Evolutionary conservation across 2,797 vertebrate species (phyloP), one percentile per base, ranked within the genome.

Genomic region (Oophaga sylvatica): DNA sequence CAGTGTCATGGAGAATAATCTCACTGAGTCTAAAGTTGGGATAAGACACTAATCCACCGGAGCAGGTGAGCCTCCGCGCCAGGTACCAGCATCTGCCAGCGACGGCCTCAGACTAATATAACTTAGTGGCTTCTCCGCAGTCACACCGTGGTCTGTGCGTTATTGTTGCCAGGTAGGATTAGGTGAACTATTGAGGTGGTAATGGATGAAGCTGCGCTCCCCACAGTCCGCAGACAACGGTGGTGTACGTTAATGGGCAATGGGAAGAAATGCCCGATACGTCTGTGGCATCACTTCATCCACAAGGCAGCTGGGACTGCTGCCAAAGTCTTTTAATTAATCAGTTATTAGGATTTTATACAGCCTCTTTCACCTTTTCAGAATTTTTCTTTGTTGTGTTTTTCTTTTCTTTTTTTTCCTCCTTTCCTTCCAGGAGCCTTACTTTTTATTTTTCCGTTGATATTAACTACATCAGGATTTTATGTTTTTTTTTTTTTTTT

Each of bases 1-100:
- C 84, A 53, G 71, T 89, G 83, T 86, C 88, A 89, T 83, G 71
- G 77, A 83, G 80, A 77, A 56, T 70, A 82, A 89, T 86, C 88
- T 80, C 63, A 22, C 88, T 29, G 35, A 29, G 80, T 80, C 73
- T 86, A 73, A 77, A 45, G 80, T 45, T 59, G 59, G 80, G 84
- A 87, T 89, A 83, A 89, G 16, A 56, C 80, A 26, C 75, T 89
- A 89, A 89, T 86, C 88, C 80, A 77, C 6, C 84, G 6, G 65
- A 86, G 84, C 88, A 89, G 88, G 88, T 89, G 88, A 83, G 63
- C 26, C 2, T 60, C 29, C 5, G 78, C 60, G 17, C 70, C 71
- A 63, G 31, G 57, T 41, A 62, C 48, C 80, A 70, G 57, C 88
- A 89, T 87, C 88, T 89, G 88, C 65, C 75, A 45, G 53, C 19